A percentile compares a stretch with the other conserved stretches of the same genome.
These are phyloP conservation scores for Nesometra sesokonis DNA, from an alignment of 35 echinoderm and acorn worm genomes.

Conservation along the genomic window DNA sequence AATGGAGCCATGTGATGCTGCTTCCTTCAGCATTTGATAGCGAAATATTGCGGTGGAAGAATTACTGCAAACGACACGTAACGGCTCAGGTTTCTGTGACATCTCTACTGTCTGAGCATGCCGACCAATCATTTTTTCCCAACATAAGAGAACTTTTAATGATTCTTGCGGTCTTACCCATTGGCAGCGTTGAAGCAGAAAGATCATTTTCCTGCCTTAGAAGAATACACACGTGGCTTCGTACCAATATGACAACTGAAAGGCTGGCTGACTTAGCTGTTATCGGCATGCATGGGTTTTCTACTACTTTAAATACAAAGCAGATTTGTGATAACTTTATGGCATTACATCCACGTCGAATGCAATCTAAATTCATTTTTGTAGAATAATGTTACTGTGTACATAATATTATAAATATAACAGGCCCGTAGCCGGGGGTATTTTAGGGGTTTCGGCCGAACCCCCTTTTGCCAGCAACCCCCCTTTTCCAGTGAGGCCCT, in stretches of 20 bases:
- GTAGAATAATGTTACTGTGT: too few relatives aligned
- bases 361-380: too few relatives aligned
- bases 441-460: too few relatives aligned
- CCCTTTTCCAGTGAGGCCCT: too few relatives aligned
- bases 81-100: conserved; percentile 1
- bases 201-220: conserved; percentile 21
- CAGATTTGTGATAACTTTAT: neutral
- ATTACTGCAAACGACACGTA: neutral
- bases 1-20: conserved; percentile 2
- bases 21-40: too few relatives aligned
- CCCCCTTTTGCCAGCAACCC: too few relatives aligned
- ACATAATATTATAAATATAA: too few relatives aligned
- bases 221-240: conserved; percentile 18
- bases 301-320: neutral
- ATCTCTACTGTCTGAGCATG: conserved; percentile 14
- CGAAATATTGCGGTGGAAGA: neutral
- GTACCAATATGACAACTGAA: neutral
- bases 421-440: too few relatives aligned
- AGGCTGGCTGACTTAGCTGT: neutral
- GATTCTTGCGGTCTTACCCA: conserved; percentile 24
- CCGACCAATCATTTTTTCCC: conserved; percentile 4
- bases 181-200: conserved; percentile 13
- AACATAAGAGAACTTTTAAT: conserved; percentile 24
- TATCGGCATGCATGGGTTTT: neutral
- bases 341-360: conserved; percentile 11